A percentile compares a stretch with the other conserved stretches of the same genome.
These are phyloP conservation scores for Probaryconus sp. DNA, from an alignment of 1,140 invertebrate genomes.

Conservation along the genomic window DNA sequence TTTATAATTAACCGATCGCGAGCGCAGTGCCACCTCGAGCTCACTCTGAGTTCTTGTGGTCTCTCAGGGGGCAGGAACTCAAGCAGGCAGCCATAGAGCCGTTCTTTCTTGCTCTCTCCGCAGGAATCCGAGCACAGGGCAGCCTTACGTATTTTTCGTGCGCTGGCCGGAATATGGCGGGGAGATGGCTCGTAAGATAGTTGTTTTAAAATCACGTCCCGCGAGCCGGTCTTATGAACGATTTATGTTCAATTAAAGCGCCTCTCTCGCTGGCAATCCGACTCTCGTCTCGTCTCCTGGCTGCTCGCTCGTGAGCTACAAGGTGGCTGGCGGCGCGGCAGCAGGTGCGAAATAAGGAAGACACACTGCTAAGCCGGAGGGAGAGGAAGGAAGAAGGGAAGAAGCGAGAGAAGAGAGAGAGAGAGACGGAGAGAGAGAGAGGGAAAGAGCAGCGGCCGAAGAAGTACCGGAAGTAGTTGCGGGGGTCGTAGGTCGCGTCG, in stretches of 20 bases:
- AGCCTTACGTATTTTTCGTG: slow-evolving; percentile 50
- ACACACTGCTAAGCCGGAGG: background rate
- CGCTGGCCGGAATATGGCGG: slow-evolving; percentile 39
- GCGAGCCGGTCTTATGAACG: slow-evolving; percentile 67
- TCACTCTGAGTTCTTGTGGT: too few relatives aligned
- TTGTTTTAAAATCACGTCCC: slow-evolving; percentile 65
- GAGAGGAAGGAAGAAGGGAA: slow-evolving; percentile 10
- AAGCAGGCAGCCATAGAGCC: too few relatives aligned
- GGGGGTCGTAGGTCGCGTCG: slow-evolving; percentile 55
- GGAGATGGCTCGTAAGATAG: slow-evolving; percentile 67
- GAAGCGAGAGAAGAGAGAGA: too few relatives aligned
- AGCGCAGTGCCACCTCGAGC: slow-evolving; percentile 56
- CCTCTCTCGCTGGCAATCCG: slow-evolving; percentile 61
- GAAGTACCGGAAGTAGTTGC: slow-evolving; percentile 56
- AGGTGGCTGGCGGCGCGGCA: slow-evolving; percentile 56
- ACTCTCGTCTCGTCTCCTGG: too few relatives aligned
- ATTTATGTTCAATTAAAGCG: slow-evolving; percentile 70
- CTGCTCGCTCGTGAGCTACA: slow-evolving; percentile 55
- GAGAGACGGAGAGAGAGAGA: slow-evolving; percentile 44
- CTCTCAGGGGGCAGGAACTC: too few relatives aligned
- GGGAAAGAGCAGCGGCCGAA: background rate
- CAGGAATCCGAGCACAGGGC: slow-evolving; percentile 23
- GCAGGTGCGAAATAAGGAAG: slow-evolving; percentile 59
- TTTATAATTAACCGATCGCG: slow-evolving; percentile 61
- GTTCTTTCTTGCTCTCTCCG: too few relatives aligned